Percentiles rank a stretch among this genome's conserved stretches.
These are phyloP conservation scores for Brachionus sp. DNA, from an alignment of 1,140 invertebrate genomes.

Conservation along the genomic window DNA sequence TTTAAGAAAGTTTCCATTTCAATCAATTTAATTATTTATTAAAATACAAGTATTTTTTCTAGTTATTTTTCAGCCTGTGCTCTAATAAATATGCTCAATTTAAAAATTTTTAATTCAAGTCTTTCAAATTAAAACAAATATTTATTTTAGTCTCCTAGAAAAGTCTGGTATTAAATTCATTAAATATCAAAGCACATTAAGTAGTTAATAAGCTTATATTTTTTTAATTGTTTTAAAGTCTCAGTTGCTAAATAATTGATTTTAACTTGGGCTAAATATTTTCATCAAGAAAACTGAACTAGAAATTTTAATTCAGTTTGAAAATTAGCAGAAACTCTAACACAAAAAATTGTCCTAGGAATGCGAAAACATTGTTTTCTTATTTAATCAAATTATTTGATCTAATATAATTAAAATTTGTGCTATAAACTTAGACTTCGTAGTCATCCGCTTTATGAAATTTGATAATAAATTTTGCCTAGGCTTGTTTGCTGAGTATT, in stretches of 20 bases:
- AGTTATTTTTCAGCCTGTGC: not conserved
- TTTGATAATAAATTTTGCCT: not conserved
- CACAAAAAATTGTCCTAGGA: not conserved
- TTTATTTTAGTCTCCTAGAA: not conserved
- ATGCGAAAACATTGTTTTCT: not conserved
- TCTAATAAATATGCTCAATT: not conserved
- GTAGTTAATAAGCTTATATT: no score
- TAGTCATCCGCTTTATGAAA: not conserved
- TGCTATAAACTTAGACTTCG: not conserved
- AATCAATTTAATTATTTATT: not conserved
- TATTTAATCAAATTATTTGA: not conserved
- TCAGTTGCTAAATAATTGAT: no score
- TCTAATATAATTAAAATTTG: not conserved
- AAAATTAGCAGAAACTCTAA: not conserved
- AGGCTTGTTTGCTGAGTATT: not conserved
- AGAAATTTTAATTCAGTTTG: not conserved
- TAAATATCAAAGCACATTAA: not conserved
- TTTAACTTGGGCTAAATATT: not conserved
- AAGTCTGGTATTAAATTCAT: not conserved
- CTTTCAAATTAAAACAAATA: not conserved
- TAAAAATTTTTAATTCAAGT: not conserved
- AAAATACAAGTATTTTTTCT: not conserved
- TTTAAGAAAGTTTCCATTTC: not conserved
- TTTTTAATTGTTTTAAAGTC: no score
- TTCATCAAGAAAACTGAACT: not conserved